These are phyloP conservation scores for Halisarca cf. caerulea DNA, from an alignment of 37 sponge, comb jelly and placozoan genomes.

Conservation along the genomic window DNA sequence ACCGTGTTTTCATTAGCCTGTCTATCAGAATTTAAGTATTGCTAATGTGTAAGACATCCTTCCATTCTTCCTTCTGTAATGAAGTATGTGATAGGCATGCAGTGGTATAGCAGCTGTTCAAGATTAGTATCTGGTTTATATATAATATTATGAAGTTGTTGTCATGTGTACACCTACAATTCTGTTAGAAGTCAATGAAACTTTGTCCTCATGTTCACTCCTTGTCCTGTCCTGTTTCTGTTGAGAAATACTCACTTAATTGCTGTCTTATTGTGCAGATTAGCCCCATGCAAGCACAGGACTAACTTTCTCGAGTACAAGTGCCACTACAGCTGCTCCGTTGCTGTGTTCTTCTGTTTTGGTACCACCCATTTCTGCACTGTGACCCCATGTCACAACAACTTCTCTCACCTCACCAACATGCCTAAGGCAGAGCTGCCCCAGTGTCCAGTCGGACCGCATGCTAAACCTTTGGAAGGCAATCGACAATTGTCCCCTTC, in stretches of 20 bases:
- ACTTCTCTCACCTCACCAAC: slow-evolving; percentile 88
- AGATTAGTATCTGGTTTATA: neutral
- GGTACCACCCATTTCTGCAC: slow-evolving; percentile 98
- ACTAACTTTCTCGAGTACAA: slow-evolving; percentile 97
- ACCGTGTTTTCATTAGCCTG: too few relatives aligned
- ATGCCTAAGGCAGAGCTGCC: slow-evolving; percentile 88
- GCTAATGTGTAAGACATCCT: too few relatives aligned
- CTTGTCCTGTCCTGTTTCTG: neutral
- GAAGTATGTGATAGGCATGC: too few relatives aligned
- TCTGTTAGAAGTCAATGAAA: too few relatives aligned
- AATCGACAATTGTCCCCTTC: slow-evolving; percentile 91
- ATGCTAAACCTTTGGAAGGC: slow-evolving; percentile 90
- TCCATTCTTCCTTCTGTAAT: too few relatives aligned
- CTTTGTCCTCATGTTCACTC: too few relatives aligned
- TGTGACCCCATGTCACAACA: slow-evolving; percentile 95
- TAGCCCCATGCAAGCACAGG: slow-evolving; percentile 95
- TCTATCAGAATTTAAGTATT: too few relatives aligned
- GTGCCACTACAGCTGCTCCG: slow-evolving; percentile 97
- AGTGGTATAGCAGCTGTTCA: too few relatives aligned
- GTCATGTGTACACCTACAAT: too few relatives aligned
- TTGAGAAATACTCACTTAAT: neutral
- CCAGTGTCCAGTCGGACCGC: slow-evolving; percentile 92
- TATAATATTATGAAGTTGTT: too few relatives aligned
- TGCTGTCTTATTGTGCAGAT: slow-evolving; percentile 41
- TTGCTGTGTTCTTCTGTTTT: slow-evolving; percentile 97